Evolutionary conservation across 2,797 vertebrate species (phyloP), one percentile per base, ranked within the genome.

Genomic region (Sebastes elongatus): DNA sequence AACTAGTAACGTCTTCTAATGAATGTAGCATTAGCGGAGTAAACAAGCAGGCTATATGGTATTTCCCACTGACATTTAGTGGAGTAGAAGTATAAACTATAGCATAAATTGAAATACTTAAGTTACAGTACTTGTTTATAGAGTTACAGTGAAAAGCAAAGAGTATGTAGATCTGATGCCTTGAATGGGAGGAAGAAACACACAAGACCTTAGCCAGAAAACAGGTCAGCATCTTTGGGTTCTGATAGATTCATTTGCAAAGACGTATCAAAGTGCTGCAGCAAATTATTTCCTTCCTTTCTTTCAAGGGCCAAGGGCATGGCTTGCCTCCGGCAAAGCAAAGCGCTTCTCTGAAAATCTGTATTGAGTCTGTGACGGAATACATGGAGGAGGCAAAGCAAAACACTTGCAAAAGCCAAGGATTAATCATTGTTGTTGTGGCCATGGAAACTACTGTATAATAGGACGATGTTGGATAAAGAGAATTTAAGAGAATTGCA

Each of bases 361-460:
- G 18, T 10, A n/a, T 7, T 63, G 56, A 71, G 13, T 57, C n/a
- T 57, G 20, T 55, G 4, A 72, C n/a, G 0, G 20, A 38, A 75
- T 74, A 46, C 6, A 59, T 8, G 2, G 2, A 28, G 68, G 16
- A 46, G 69, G 62, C 0, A 8, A 65, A 79, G 49, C 7, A 3
- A 67, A 74, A 64, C 20, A 16, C 33, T 52, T 13, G 35, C 2
- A 76, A 81, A 85, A 77, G 28, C 66, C 32, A 80, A 69, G 59
- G 78, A 78, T 23, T 22, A 13, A 5, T 32, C 52, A 65, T 55
- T 82, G 57, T 62, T 84, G 25, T 72, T 55, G 80, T 88, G 68
- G 38, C 79, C 80, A 77, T 89, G 87, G 81, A 64, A 90, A 91
- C 81, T 9, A 46, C 42, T 46, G 16, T 46, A 57, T 42, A 53